Conservation (phyloP, 1,140 invertebrate genomes). For the Hesperophylax magnus region DNA sequence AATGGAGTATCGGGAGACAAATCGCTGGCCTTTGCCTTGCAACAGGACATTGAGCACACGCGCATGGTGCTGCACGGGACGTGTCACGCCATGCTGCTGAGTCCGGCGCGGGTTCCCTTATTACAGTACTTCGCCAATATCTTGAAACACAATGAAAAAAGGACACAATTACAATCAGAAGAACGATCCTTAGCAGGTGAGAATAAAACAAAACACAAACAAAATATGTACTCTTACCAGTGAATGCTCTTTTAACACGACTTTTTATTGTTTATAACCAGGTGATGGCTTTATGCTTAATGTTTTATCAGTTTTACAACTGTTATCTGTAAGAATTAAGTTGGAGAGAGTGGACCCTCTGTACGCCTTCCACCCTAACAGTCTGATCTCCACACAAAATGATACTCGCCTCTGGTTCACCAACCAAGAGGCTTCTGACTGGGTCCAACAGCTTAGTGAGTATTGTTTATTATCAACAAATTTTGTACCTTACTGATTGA, state of each 20-base stretch:
- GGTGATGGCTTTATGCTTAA: conserved; percentile 96
- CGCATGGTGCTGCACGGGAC: conserved; percentile 84
- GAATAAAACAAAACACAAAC: background rate
- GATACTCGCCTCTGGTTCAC: conserved; percentile 90
- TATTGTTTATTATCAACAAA: conserved; percentile 42
- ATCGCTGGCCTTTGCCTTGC: conserved; percentile 75
- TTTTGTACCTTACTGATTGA: background rate
- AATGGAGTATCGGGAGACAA: conserved; percentile 67
- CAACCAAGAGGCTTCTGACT: conserved; percentile 84
- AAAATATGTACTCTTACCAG: background rate
- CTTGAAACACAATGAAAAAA: conserved; percentile 86
- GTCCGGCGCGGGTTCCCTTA: conserved; percentile 81
- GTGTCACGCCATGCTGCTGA: conserved; percentile 88
- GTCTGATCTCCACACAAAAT: conserved; percentile 83
- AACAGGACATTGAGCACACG: conserved; percentile 81
- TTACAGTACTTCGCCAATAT: conserved; percentile 85
- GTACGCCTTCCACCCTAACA: conserved; percentile 89
- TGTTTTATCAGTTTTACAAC: conserved; percentile 90
- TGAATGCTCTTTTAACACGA: background rate
- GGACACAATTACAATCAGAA: conserved; percentile 91
- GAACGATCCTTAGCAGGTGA: conserved; percentile 82
- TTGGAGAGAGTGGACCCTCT: conserved; percentile 86
- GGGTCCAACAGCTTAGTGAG: conserved; percentile 79
- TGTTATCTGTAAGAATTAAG: conserved; percentile 88
- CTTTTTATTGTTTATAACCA: conserved; percentile 53